A percentile compares a stretch with the other conserved stretches of the same genome.
phyloP scores from a whole-genome alignment of 23 tunicate genomes.

The Halocynthia aurantium region DNA sequence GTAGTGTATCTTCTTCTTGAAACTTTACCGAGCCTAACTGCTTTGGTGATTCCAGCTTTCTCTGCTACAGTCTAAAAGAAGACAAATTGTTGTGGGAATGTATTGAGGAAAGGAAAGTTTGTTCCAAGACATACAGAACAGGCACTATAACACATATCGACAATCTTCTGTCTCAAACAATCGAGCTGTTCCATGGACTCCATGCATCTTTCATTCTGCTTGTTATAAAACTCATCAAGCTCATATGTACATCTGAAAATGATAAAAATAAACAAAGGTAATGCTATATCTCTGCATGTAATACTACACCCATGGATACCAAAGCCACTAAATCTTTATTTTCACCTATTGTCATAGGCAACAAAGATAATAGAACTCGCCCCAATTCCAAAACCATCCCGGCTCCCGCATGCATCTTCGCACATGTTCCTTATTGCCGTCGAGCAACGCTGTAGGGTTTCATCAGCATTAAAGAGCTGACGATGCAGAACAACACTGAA shows the following conservation, averaged over 20 bases:
- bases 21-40: conserved; percentile 57
- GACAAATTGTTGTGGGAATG: neutral
- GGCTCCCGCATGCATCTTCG: conserved; percentile 80
- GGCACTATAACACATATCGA: conserved; percentile 21
- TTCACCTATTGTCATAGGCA: conserved; percentile 57
- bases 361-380: conserved; percentile 52
- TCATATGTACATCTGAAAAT: conserved; percentile 59
- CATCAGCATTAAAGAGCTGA: conserved; percentile 46
- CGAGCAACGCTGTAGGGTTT: conserved; percentile 45
- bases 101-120: neutral
- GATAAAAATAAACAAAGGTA: too few species aligned
- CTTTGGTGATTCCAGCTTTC: conserved; percentile 55
- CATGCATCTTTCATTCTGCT: conserved; percentile 30
- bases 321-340: too few species aligned
- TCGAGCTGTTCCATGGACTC: conserved; percentile 24
- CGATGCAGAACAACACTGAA: conserved; percentile 20
- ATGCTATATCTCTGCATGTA: too few species aligned
- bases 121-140: conserved; percentile 17
- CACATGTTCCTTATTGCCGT: conserved; percentile 43
- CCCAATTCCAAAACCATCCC: conserved; percentile 82
- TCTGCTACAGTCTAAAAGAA: conserved; percentile 31
- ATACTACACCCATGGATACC: too few species aligned
- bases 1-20: conserved; percentile 23
- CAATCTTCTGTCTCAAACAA: conserved; percentile 30
- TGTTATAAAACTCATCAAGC: conserved; percentile 53